phyloP scores from a whole-genome alignment of 2,888 invertebrate genomes.

The Drosophila austrosaltans region DNA sequence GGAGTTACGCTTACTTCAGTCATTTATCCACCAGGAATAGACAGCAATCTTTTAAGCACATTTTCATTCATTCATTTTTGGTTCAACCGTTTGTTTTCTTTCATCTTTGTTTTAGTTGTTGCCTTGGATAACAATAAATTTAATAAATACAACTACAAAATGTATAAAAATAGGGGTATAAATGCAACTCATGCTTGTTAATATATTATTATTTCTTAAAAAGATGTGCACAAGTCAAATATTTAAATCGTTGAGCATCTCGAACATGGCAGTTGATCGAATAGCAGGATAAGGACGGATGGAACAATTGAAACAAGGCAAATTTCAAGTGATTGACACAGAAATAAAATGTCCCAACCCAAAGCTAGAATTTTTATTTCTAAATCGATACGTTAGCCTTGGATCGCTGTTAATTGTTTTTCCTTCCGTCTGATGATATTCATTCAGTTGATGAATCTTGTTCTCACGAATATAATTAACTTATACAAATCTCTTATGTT shows the following conservation, averaged over 20 bases:
- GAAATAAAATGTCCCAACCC: neutral
- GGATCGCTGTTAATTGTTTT: neutral
- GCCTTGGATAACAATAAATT: slow-evolving; percentile 69
- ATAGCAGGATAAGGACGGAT: neutral
- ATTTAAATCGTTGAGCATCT: no score
- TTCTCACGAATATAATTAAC: no score
- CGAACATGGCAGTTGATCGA: neutral
- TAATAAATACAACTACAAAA: slow-evolving; percentile 71
- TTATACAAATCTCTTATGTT: neutral
- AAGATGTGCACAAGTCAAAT: no score
- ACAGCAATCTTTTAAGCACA: neutral
- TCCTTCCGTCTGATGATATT: neutral
- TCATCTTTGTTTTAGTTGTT: slow-evolving; percentile 48
- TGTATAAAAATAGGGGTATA: slow-evolving; percentile 30
- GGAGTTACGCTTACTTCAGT: slow-evolving; percentile 86
- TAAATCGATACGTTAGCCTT: neutral
- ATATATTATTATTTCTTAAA: neutral
- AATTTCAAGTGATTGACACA: no score
- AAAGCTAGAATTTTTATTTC: neutral
- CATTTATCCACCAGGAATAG: slow-evolving; percentile 87
- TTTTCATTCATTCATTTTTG: slow-evolving; percentile 27
- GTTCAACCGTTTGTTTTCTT: slow-evolving; percentile 25
- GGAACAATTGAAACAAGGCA: no score
- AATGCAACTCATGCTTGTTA: slow-evolving; percentile 2
- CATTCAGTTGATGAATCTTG: neutral